Percentiles rank a stretch among this genome's conserved stretches.
Evolutionary conservation across 2,888 invertebrate genomes (phyloP).

Genomic region (Aethes cnicana): DNA sequence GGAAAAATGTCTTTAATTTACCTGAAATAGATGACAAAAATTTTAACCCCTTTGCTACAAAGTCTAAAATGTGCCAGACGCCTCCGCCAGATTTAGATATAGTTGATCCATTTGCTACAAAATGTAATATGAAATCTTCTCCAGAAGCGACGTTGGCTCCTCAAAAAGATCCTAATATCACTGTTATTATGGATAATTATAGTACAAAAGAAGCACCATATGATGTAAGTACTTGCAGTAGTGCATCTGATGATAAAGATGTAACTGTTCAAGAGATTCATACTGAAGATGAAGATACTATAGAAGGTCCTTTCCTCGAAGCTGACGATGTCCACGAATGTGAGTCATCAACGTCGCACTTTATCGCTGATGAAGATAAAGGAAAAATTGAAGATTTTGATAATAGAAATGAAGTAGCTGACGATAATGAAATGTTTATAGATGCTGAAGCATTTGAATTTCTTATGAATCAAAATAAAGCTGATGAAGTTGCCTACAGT

Average conservation of each 20-base stretch:
- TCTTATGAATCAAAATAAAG: conserved; percentile 68
- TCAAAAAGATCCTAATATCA: conserved; percentile 19
- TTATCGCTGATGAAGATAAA: conserved; percentile 45
- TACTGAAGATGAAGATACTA: conserved; percentile 74
- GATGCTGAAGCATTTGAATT: conserved; percentile 75
- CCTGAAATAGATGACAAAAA: conserved; percentile 66
- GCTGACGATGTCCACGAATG: conserved; percentile 49
- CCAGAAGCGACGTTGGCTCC: conserved; percentile 34
- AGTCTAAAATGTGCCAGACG: conserved; percentile 55
- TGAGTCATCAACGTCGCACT: conserved; percentile 51
- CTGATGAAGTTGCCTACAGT: conserved; percentile 61
- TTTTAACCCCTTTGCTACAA: conserved; percentile 65
- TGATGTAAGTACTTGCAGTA: conserved; percentile 46
- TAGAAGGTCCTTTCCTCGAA: conserved; percentile 72
- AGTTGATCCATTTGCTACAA: conserved; percentile 42
- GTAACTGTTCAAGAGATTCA: conserved; percentile 56
- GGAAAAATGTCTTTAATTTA: conserved; percentile 66
- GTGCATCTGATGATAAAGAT: conserved; percentile 55
- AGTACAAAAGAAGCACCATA: conserved; percentile 37
- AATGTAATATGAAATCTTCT: conserved; percentile 38
- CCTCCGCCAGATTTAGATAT: conserved; percentile 40
- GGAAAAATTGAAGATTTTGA: conserved; percentile 59
- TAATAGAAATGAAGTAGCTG: conserved; percentile 47
- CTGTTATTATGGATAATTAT: conserved; percentile 41
- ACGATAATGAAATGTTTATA: conserved; percentile 67